Evolutionary conservation across 2,797 vertebrate genomes (phyloP).

Genomic region (Pangasius krempfi): DNA sequence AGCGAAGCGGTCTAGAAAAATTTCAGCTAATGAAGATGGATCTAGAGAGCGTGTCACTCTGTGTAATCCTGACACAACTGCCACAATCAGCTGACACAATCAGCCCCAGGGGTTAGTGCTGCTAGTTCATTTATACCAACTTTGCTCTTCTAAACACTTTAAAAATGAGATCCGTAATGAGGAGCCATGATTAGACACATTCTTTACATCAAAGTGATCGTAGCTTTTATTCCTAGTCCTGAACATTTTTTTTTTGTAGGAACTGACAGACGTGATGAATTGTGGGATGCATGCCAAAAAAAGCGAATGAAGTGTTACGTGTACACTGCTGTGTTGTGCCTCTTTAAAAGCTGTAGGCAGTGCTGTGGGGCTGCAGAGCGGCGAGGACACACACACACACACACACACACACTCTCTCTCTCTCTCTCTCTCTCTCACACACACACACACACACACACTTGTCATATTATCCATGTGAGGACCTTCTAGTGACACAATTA

Average conservation of each 20-base stretch:
- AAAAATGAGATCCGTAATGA: background rate
- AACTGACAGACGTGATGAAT: constrained; percentile 1
- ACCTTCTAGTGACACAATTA: background rate
- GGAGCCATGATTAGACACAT: background rate
- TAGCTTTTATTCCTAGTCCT: background rate
- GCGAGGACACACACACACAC: background rate
- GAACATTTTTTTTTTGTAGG: background rate
- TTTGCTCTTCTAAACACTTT: too few relatives aligned
- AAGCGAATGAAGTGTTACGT: background rate
- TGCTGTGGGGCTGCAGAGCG: constrained; percentile 25
- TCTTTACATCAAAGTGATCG: background rate
- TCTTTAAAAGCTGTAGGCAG: constrained; percentile 28
- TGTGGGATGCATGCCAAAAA: background rate
- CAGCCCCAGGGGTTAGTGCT: background rate
- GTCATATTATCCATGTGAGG: background rate
- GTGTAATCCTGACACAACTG: background rate
- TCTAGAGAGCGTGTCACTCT: background rate
- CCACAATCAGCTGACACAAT: background rate
- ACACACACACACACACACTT: constrained; percentile 6
- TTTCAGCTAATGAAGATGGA: too few relatives aligned
- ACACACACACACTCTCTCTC: constrained; percentile 6
- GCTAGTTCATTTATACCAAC: too few relatives aligned
- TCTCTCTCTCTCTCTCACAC: background rate
- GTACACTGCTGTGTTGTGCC: constrained; percentile 13
- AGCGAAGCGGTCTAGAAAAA: too few relatives aligned